A percentile compares a stretch with the other conserved stretches of the same genome.
Conservation (phyloP, 2,113 vertebrate genomes). For the Sinosuthora webbiana region DNA sequence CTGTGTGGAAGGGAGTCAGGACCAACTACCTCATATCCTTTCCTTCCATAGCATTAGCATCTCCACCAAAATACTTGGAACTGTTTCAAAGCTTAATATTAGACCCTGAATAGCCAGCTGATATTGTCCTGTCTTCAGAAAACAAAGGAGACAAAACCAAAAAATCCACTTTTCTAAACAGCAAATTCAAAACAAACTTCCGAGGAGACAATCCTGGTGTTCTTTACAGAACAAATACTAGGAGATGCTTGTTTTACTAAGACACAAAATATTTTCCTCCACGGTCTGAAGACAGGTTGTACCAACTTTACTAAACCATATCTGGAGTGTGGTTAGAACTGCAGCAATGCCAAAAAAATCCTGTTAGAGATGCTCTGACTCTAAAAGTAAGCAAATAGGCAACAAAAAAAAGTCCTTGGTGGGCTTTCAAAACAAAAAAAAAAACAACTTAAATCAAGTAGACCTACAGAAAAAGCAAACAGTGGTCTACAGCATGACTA, state of each 20-base stretch:
- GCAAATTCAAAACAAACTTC: not conserved
- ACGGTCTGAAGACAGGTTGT: not conserved
- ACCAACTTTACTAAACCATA: not conserved
- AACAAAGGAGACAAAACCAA: not conserved
- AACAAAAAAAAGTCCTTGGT: not conserved
- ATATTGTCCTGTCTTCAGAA: not conserved
- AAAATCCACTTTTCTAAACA: not conserved
- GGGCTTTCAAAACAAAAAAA: not conserved
- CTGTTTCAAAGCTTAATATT: not conserved
- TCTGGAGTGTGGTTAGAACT: not conserved
- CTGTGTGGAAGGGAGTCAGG: not conserved
- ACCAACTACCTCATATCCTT: not conserved
- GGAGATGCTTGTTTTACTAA: not conserved
- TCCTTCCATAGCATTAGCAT: not conserved
- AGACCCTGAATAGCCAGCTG: not conserved
- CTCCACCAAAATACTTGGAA: not conserved
- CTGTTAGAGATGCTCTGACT: not conserved
- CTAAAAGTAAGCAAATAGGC: not conserved
- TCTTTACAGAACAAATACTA: not conserved
- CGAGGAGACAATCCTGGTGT: not conserved
- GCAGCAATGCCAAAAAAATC: not conserved
- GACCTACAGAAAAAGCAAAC: not conserved
- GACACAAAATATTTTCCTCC: not conserved
- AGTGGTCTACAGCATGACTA: not conserved
- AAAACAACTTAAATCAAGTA: not conserved